These are phyloP conservation scores for Sebastolobus alascanus DNA, from an alignment of 2,797 vertebrate species.

Conservation along the genomic window DNA sequence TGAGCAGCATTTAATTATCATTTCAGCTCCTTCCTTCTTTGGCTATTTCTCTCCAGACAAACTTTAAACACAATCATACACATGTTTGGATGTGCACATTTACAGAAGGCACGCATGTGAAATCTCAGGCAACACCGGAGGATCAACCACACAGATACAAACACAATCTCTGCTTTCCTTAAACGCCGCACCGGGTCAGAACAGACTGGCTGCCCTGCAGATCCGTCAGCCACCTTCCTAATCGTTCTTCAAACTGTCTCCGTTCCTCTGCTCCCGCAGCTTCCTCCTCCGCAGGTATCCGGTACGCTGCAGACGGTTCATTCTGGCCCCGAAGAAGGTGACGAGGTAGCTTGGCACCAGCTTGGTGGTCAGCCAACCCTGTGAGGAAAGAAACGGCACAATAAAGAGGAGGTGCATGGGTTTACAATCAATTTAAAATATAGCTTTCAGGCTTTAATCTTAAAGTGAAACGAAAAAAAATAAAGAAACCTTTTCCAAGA, in stretches of 20 bases:
- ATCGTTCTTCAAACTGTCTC: slow-evolving; percentile 63
- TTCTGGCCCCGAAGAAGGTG: slow-evolving; percentile 77
- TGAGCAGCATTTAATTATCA: slow-evolving; percentile 44
- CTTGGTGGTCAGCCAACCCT: slow-evolving; percentile 86
- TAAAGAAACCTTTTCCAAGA: neutral
- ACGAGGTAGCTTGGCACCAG: slow-evolving; percentile 82
- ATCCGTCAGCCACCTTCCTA: slow-evolving; percentile 11
- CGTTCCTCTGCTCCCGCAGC: slow-evolving; percentile 83
- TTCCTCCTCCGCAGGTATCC: slow-evolving; percentile 87
- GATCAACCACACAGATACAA: slow-evolving; percentile 9
- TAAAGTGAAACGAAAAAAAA: neutral
- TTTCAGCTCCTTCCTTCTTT: slow-evolving; percentile 33
- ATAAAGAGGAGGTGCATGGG: accelerated
- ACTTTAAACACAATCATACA: slow-evolving; percentile 28
- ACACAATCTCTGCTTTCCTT: slow-evolving; percentile 15
- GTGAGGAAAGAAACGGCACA: neutral
- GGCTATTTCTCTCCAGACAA: slow-evolving; percentile 35
- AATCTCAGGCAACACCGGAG: slow-evolving; percentile 31
- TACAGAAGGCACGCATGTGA: slow-evolving; percentile 46
- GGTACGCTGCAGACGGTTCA: slow-evolving; percentile 85
- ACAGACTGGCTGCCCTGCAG: neutral
- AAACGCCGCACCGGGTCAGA: slow-evolving; percentile 2
- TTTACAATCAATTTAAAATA: neutral
- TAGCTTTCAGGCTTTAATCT: neutral
- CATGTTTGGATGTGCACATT: slow-evolving; percentile 36